Conservation (phyloP, 2,888 invertebrate species). For the Creontiades dilutus region DNA sequence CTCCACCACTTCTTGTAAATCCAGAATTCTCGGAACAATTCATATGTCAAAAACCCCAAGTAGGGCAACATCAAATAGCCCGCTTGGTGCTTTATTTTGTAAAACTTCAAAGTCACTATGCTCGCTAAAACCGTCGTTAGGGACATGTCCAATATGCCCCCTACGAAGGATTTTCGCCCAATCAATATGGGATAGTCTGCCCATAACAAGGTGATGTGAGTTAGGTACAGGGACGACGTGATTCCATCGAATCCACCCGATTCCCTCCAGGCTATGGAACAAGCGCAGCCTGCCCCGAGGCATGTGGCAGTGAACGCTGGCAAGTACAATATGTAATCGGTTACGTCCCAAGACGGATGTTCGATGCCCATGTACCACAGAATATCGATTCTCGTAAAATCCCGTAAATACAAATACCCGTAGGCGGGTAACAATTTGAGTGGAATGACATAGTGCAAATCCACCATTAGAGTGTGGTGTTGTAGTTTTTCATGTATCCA, state of each 20-base stretch:
- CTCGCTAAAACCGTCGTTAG: not conserved
- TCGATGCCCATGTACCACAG: not conserved
- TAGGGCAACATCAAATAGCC: not conserved
- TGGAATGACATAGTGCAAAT: conserved; percentile 30
- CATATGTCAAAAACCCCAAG: not conserved
- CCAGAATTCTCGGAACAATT: not conserved
- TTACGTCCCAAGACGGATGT: not conserved
- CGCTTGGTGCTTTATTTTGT: not conserved
- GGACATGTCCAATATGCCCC: not conserved
- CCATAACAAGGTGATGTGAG: not conserved
- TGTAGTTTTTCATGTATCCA: not conserved
- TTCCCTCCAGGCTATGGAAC: not conserved
- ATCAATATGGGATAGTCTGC: not conserved
- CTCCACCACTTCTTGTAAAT: not conserved
- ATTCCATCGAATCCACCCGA: not conserved
- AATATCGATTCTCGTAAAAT: not conserved
- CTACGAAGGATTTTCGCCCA: not conserved
- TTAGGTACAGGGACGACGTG: not conserved
- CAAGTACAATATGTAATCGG: not conserved
- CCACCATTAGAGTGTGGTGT: not conserved
- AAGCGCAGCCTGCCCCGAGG: not conserved
- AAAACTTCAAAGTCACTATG: not conserved
- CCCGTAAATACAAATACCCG: not conserved
- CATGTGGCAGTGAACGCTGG: not conserved
- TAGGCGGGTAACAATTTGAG: not conserved